phyloP scores from a whole-genome alignment of 2,113 vertebrate genomes.

The Chinchilla lanigera region DNA sequence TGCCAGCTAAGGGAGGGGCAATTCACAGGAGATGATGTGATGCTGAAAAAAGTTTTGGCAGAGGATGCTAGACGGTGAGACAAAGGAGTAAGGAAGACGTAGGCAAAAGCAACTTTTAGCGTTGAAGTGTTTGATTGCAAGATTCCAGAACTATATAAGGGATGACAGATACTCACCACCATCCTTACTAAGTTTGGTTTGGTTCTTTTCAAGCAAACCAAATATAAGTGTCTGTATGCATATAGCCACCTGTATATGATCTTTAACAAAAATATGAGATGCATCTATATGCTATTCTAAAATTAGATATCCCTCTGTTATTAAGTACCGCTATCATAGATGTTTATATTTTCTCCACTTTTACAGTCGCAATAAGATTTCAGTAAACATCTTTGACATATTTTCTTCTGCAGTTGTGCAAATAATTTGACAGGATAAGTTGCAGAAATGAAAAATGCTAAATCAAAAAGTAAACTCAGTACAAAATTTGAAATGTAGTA shows the following conservation, averaged over 20 bases:
- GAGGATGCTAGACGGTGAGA: background rate
- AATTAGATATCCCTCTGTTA: background rate
- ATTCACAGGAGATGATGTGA: background rate
- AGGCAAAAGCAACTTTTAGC: background rate
- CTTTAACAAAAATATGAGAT: background rate
- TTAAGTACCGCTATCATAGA: background rate
- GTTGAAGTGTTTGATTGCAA: background rate
- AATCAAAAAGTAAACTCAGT: background rate
- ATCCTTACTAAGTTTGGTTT: background rate
- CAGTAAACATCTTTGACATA: background rate
- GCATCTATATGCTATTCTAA: background rate
- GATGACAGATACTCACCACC: background rate
- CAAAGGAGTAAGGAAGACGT: background rate
- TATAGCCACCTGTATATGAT: background rate
- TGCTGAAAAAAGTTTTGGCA: background rate
- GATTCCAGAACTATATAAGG: background rate
- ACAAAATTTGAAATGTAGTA: background rate
- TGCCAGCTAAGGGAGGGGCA: background rate
- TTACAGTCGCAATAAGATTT: background rate
- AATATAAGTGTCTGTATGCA: background rate
- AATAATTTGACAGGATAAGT: background rate
- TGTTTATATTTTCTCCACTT: background rate
- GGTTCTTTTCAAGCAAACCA: background rate
- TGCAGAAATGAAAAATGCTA: background rate
- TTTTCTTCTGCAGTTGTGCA: background rate